phyloP scores from a whole-genome alignment of 53 echinoderm and acorn worm species.

The Temnopleurus reevesii region DNA sequence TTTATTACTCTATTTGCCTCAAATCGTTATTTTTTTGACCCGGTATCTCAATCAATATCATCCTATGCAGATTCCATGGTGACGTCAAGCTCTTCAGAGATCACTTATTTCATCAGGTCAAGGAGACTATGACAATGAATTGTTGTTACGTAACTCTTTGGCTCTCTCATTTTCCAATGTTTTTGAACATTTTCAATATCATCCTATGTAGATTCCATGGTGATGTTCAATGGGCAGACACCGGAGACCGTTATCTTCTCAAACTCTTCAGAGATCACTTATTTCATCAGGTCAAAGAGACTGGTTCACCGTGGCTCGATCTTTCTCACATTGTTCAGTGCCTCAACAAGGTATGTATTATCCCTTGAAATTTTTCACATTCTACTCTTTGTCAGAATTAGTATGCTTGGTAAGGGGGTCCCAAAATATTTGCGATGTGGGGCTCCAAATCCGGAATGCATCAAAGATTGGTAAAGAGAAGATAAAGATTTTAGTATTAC shows the following conservation, averaged over 20 bases:
- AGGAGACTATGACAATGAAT: too few species aligned
- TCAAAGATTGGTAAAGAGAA: too few species aligned
- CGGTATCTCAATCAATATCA: too few species aligned
- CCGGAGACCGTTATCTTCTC: conserved; percentile 94
- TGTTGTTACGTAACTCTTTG: background rate
- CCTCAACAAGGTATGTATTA: conserved; percentile 82
- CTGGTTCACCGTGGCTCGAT: conserved; percentile 90
- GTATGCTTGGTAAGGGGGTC: too few species aligned
- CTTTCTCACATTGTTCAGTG: conserved; percentile 96
- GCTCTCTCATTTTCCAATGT: background rate
- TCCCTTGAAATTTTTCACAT: too few species aligned
- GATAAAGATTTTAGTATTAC: too few species aligned
- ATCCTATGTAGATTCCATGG: conserved; percentile 81
- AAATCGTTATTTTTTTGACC: too few species aligned
- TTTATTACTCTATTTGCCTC: too few species aligned
- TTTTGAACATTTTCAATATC: background rate
- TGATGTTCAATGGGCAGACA: conserved; percentile 95
- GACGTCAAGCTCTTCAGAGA: conserved; percentile 93
- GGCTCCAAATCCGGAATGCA: too few species aligned
- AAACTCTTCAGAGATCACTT: conserved; percentile 94
- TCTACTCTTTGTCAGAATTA: too few species aligned
- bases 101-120: conserved; percentile 81
- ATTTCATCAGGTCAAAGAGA: conserved; percentile 88
- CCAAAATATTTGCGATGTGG: too few species aligned
- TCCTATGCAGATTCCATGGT: conserved; percentile 87